Percentiles rank a stretch among this genome's conserved stretches.
Evolutionary conservation across 2,888 invertebrate genomes (phyloP).

Genomic region (Gerris lacustris): DNA sequence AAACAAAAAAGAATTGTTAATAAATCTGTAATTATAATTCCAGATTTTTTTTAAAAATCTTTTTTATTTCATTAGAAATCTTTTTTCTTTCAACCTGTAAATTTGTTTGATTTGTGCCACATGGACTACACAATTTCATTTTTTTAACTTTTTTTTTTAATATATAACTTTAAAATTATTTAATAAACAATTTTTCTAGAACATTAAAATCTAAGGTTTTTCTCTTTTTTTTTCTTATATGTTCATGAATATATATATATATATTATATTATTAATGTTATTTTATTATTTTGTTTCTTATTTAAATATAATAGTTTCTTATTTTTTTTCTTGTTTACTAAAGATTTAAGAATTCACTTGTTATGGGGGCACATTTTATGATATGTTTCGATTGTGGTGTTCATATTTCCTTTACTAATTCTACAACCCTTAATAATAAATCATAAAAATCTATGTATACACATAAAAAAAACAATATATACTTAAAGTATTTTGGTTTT

Average conservation of each 20-base stretch:
- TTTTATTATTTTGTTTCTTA: neutral
- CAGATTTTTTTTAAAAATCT: too few species aligned
- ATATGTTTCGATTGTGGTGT: conserved; percentile 66
- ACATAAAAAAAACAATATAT: neutral
- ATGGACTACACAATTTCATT: conserved; percentile 26
- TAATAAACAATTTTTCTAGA: conserved; percentile 26
- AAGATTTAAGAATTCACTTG: conserved; percentile 45
- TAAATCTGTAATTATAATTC: too few species aligned
- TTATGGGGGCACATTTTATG: conserved; percentile 61
- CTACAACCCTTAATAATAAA: too few species aligned
- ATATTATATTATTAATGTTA: conserved; percentile 16
- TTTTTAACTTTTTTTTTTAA: too few species aligned
- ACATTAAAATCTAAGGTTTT: conserved; percentile 27
- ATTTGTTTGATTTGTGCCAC: conserved; percentile 24
- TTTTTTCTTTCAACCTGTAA: conserved; percentile 5
- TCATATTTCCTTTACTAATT: conserved; percentile 40
- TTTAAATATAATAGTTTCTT: too few species aligned
- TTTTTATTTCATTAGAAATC: neutral
- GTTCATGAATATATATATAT: conserved; percentile 16
- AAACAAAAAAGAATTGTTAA: too few species aligned
- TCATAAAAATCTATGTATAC: neutral
- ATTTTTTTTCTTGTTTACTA: conserved; percentile 25
- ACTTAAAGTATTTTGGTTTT: neutral
- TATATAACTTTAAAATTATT: too few species aligned
- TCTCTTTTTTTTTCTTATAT: conserved; percentile 22